Percentiles rank a stretch among this genome's conserved stretches.
Evolutionary conservation across 1,140 invertebrate genomes (phyloP).

Genomic region (Rhynchophorus ferrugineus): DNA sequence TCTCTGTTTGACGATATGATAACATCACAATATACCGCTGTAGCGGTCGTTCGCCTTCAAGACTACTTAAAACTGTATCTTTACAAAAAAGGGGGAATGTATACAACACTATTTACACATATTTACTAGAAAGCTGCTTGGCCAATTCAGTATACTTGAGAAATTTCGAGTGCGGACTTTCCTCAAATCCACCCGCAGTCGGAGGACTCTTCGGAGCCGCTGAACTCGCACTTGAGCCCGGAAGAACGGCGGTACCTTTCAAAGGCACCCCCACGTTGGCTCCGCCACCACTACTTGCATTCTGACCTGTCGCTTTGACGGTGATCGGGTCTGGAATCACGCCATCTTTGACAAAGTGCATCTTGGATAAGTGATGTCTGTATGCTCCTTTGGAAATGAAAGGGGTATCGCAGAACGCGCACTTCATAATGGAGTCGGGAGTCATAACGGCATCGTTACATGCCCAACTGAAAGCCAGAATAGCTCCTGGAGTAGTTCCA

Average conservation of each 20-base stretch:
- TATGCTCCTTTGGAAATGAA: conserved; percentile 96
- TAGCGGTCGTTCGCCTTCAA: conserved; percentile 30
- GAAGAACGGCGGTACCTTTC: conserved; percentile 27
- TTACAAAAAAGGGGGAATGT: conserved; percentile 38
- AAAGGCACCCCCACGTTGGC: conserved; percentile 21
- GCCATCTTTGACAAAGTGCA: conserved; percentile 93
- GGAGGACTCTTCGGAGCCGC: conserved; percentile 28
- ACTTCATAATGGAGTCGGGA: conserved; percentile 84
- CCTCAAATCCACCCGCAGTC: conserved; percentile 58
- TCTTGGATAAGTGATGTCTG: conserved; percentile 91
- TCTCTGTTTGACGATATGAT: conserved; percentile 39
- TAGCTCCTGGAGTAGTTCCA: conserved; percentile 65
- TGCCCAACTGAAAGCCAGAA: conserved; percentile 87
- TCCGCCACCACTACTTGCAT: conserved; percentile 42
- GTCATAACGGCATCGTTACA: conserved; percentile 85
- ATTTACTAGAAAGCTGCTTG: conserved; percentile 93
- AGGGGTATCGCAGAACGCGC: conserved; percentile 91
- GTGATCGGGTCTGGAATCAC: conserved; percentile 65
- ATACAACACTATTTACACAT: conserved; percentile 57
- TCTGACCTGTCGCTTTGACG: conserved; percentile 50
- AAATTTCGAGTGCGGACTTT: conserved; percentile 93
- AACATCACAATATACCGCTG: conserved; percentile 41
- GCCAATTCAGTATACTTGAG: conserved; percentile 94
- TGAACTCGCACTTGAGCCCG: conserved; percentile 18
- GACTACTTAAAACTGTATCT: conserved; percentile 24